Percentiles rank a stretch among this genome's conserved stretches.
phyloP scores from a whole-genome alignment of 2,113 vertebrate genomes.

The Rhabdornis inornatus region DNA sequence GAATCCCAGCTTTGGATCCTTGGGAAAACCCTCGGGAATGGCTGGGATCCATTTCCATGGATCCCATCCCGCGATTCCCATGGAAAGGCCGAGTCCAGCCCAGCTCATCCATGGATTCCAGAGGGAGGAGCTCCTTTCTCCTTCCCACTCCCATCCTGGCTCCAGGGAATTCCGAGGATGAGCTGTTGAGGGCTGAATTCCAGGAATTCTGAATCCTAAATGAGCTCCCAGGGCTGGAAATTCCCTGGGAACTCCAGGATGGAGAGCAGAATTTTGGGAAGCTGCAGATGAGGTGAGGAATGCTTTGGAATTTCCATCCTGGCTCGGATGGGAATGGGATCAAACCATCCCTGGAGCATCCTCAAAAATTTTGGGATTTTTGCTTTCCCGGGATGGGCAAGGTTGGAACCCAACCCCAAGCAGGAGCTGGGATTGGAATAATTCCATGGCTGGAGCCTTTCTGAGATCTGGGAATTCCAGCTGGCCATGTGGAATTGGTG shows the following conservation, averaged over 20 bases:
- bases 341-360: fast-evolving
- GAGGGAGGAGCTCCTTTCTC: not conserved
- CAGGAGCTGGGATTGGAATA: not conserved
- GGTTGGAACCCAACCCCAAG: not conserved
- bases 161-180: not conserved
- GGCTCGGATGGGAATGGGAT: not conserved
- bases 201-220: not conserved
- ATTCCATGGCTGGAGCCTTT: not conserved
- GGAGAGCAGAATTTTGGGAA: not conserved
- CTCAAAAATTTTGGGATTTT: fast-evolving
- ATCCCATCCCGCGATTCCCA: fast-evolving
- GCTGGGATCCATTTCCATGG: not conserved
- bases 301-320: not conserved
- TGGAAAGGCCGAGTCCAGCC: not conserved
- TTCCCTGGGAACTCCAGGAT: not conserved
- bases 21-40: fast-evolving
- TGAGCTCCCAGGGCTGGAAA: fast-evolving
- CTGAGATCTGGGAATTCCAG: not conserved
- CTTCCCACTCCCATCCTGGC: not conserved
- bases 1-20: not conserved
- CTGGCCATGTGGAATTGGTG: fast-evolving
- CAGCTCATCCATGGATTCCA: not conserved
- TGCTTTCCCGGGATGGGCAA: not conserved
- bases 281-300: not conserved
- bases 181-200: fast-evolving